Evolutionary conservation across 2,113 vertebrate species (phyloP), one percentile per base, ranked within the genome.

Genomic region (Sander lucioperca): DNA sequence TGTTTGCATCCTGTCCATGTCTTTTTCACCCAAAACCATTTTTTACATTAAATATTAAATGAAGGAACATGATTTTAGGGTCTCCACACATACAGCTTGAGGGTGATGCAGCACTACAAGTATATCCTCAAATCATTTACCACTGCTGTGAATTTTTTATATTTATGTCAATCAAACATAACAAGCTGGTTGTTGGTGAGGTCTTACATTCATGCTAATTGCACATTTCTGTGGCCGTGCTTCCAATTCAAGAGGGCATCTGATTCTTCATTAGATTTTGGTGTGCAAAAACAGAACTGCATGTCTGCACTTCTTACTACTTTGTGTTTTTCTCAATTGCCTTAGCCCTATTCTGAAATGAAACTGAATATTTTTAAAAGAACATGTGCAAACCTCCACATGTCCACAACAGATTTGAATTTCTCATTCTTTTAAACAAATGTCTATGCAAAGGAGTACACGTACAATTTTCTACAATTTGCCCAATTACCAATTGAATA

Each of bases 21-120:
- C 6, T 23, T 74, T 68, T 58, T 73, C 21, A 59, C 50, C 53
- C 18, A 48, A 63, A 74, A 58, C 39, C 58, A 36, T 48, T 18
- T 65, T 65, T 66, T 18, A 21, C 13, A 66, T 65, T 30, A 0
- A 2, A 33, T 23, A 36, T 27, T 43, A 62, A 61, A 21, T 25
- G 5, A 30, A 16, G 15, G 6, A 47, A 63, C 63, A 6, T 8
- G 8, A 51, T 39, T 48, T 70, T 27, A 13, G 12, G 21, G 11
- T n/a, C 3, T 43, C 12, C 1, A 25, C 25, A 25, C 4, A 54
- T 62, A 18, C 51, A 57, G 51, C 50, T 47, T 0, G 0, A 23
- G 21, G 3, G 13, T 25, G 18, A 59, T 61, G 18, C 23, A 59
- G 10, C 16, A 27, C 16, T 1, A 10, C 13, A 16, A 12, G 6